Conservation (phyloP, 1,140 invertebrate species). For the Mycetomoellerius zeteki region DNA sequence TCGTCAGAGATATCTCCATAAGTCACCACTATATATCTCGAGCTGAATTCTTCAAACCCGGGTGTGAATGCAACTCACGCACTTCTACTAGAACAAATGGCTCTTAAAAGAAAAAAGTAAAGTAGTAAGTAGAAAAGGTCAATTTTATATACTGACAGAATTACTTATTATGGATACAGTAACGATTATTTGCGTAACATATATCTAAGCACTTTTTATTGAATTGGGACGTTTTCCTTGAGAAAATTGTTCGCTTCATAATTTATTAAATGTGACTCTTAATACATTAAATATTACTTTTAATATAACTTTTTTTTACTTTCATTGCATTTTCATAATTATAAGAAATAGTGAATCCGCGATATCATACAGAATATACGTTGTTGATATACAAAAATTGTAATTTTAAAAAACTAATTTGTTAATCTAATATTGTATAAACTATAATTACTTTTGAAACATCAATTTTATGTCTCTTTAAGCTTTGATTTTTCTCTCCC, state of each 20-base stretch:
- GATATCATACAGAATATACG: background rate
- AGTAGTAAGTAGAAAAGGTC: conserved; percentile 4
- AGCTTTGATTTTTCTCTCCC: conserved; percentile 6
- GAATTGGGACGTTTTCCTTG: background rate
- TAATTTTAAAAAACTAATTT: background rate
- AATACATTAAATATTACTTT: background rate
- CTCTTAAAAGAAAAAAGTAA: background rate
- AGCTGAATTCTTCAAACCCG: background rate
- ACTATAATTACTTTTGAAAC: background rate
- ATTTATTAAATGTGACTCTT: background rate
- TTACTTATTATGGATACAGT: background rate
- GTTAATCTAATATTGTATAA: background rate
- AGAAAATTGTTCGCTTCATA: background rate
- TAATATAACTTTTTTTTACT: conserved; percentile 9
- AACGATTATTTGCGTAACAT: background rate
- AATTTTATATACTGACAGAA: conserved; percentile 17
- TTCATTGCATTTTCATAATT: background rate
- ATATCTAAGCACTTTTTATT: background rate
- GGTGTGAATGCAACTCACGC: conserved; percentile 20
- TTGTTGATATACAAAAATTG: background rate
- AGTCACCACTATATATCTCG: conserved; percentile 32
- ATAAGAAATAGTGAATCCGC: background rate
- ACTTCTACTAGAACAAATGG: background rate
- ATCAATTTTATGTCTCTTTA: conserved; percentile 39
- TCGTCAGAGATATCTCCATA: conserved; percentile 36